Evolutionary conservation across 2,888 invertebrate genomes (phyloP), one percentile per base, ranked within the genome.

Genomic region (Plebejus anna): DNA sequence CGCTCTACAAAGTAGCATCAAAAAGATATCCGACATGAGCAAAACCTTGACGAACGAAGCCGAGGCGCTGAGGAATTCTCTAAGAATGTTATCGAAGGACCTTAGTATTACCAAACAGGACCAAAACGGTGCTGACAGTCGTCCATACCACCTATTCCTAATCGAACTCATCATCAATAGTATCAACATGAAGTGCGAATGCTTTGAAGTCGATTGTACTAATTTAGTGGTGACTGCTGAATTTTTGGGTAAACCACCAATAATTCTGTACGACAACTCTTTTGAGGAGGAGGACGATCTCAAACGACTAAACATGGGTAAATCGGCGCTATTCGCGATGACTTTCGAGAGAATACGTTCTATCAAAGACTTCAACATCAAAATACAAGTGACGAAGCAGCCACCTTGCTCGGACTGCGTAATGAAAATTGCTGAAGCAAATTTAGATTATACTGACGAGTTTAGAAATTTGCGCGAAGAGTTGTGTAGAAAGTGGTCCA

Each of bases 171-270:
- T 94, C 61, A 84, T 94, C 59, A 94, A 93, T 81, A 93, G 90
- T 85, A 93, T 94, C 77, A 88, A 91, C 78, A 93, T 93, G 93
- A 94, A 93, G 79, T 94, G 93, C 80, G 93, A 94, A 80, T 93
- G 93, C 82, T 93, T 93, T 79, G 90, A 92, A 78, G 82, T 92
- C 66, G 90, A 91, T 81, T 88, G 84, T 77, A 91, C 91, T 78
- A 92, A 92, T 82, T 85, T 94, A 76, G 88, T 92, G 3, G 92
- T 94, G 79, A 84, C 89, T 16, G 92, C 91, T 42, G 82, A 84
- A 47, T 94, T 93, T 82, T 83, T 94, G 72, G 92, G 91, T 4
- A 94, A 93, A 81, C 85, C 82, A 76, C 93, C 92, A 0, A 88
- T 94, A 76, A 81, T 88, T 66, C 81, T 94, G 75, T 93, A 92